Evolutionary conservation across 2,797 vertebrate genomes (phyloP), one percentile per base, ranked within the genome.

Genomic region (Enoplosus armatus): DNA sequence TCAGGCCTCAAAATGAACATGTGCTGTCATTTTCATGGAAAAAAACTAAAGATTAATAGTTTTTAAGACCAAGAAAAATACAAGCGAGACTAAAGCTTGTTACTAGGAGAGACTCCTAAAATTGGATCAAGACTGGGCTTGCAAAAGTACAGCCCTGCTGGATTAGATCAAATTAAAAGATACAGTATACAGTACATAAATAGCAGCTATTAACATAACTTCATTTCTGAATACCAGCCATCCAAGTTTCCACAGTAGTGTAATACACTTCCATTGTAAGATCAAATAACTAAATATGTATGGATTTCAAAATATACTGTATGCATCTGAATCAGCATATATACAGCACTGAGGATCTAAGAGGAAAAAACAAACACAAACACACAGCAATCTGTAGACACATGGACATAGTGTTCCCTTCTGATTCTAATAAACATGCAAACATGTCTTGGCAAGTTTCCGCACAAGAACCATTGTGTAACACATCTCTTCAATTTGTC

Each of bases 151-250:
- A 31, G 20, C 4, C 5, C 35, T 27, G 18, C 20, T 39, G 56
- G 5, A 61, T 82, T 16, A 39, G 12, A 3, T n/a, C 39, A 12
- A 67, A 66, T 63, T 11, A 78, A 78, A 48, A 61, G 1, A 31
- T 68, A 37, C 27, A 14, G 6, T 12, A 6, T 6, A 20, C 0
- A 62, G 15, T 7, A 60, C 18, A 64, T 71, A 50, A 35, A 53
- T 54, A 33, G n/a, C 47, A 68, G 7, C 8, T 35, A 24, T 45
- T 47, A 35, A 43, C 70, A 65, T 31, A 60, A n/a, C 20, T 56
- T 9, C 0, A n/a, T 70, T 55, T 60, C 1, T 51, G 24, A 60
- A 74, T 37, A 65, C 2, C 31, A 45, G 24, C 24, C n/a, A 43
- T 69, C 4, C 15, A 59, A 29, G 11, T 24, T 55, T 53, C 26